These are phyloP conservation scores for Bubalus kerabau DNA, from an alignment of 2,113 vertebrate genomes.

Conservation along the genomic window DNA sequence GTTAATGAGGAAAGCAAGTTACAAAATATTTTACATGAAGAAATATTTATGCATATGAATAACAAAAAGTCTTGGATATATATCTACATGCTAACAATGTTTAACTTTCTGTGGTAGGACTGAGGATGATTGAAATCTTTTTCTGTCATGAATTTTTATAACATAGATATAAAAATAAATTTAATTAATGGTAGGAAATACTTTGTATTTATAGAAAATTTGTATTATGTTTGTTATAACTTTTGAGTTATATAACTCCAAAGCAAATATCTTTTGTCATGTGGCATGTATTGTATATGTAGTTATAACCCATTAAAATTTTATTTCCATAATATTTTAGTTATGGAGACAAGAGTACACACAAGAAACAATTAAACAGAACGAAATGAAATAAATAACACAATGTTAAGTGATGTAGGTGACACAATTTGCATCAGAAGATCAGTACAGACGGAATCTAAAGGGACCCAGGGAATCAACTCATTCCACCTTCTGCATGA, in stretches of 20 bases:
- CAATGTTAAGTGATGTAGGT: background rate
- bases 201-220: slow-evolving; percentile 17
- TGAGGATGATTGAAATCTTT: background rate
- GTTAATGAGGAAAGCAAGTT: slow-evolving; percentile 17
- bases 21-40: background rate
- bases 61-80: slow-evolving; percentile 1
- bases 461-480: background rate
- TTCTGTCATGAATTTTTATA: background rate
- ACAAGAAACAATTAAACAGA: background rate
- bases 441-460: background rate
- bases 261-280: slow-evolving; percentile 21
- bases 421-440: background rate
- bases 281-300: slow-evolving; percentile 35
- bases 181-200: background rate
- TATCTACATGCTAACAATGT: background rate
- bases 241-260: slow-evolving; percentile 3
- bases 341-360: background rate
- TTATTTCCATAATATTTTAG: slow-evolving; percentile 33
- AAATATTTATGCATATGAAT: background rate
- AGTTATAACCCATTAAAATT: slow-evolving; percentile 36
- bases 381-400: slow-evolving; percentile 22
- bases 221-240: background rate
- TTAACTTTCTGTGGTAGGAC: background rate
- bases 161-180: slow-evolving; percentile 11
- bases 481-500: background rate